These are phyloP conservation scores for Phalacrocorax carbo DNA, from an alignment of 2,113 vertebrate species.

Conservation along the genomic window DNA sequence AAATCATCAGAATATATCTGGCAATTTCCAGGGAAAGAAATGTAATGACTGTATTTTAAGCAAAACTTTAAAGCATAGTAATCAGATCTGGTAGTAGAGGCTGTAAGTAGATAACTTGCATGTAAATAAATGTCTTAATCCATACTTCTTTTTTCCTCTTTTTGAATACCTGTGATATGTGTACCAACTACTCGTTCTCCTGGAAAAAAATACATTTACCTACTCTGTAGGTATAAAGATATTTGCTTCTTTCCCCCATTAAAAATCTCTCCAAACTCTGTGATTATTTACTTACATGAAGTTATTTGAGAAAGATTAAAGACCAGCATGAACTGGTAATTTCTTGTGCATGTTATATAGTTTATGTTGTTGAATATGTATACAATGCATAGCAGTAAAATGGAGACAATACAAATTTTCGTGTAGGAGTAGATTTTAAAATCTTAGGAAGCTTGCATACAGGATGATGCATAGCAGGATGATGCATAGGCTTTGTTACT, in stretches of 20 bases:
- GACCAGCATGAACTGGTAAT: not conserved
- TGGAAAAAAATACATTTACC: not conserved
- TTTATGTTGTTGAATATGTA: not conserved
- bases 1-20: not conserved
- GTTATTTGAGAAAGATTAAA: not conserved
- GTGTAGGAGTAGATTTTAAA: not conserved
- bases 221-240: not conserved
- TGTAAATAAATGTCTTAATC: not conserved
- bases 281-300: not conserved
- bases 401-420: not conserved
- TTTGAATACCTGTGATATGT: not conserved
- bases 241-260: not conserved
- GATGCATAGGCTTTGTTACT: not conserved
- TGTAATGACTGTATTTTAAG: not conserved
- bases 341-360: not conserved
- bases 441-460: not conserved
- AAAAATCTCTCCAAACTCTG: not conserved
- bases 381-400: not conserved
- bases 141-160: not conserved
- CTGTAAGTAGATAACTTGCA: rapidly evolving
- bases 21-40: not conserved
- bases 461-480: not conserved
- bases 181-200: not conserved
- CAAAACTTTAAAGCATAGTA: not conserved
- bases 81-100: not conserved